Conservation (phyloP, 2,888 invertebrate species). For the Mycalesis mineus region DNA sequence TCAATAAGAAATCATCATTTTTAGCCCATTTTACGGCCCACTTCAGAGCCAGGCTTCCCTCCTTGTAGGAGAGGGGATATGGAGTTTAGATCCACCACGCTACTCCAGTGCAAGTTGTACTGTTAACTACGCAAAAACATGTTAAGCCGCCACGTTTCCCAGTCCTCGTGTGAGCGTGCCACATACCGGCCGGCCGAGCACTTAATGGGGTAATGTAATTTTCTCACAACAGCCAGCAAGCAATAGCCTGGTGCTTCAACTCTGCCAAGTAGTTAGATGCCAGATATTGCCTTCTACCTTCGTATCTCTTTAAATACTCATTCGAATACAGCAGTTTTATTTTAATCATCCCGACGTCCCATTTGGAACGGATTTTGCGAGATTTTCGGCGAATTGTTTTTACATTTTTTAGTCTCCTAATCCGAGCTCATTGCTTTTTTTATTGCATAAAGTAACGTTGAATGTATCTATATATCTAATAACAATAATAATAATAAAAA, state of each 20-base stretch:
- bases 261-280: slow-evolving; percentile 36
- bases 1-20: no score
- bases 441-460: neutral
- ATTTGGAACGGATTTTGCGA: slow-evolving; percentile 8
- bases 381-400: slow-evolving; percentile 7
- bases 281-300: slow-evolving; percentile 37
- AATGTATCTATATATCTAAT: no score
- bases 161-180: slow-evolving; percentile 23
- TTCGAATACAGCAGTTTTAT: slow-evolving; percentile 29
- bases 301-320: slow-evolving; percentile 33
- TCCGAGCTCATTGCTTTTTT: neutral
- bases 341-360: slow-evolving; percentile 18
- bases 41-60: no score
- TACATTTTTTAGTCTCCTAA: slow-evolving; percentile 1
- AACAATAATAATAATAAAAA: no score
- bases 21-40: no score
- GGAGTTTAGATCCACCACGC: no score
- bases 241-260: slow-evolving; percentile 38
- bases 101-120: no score
- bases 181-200: slow-evolving; percentile 37
- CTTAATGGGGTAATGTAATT: slow-evolving; percentile 67
- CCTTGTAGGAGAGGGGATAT: no score
- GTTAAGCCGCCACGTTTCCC: neutral
- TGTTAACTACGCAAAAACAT: neutral
- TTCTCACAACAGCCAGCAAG: slow-evolving; percentile 51